A percentile compares a stretch with the other conserved stretches of the same genome.
These are phyloP conservation scores for Toxotes lorentzi DNA, from an alignment of 2,797 vertebrate species.

Conservation along the genomic window DNA sequence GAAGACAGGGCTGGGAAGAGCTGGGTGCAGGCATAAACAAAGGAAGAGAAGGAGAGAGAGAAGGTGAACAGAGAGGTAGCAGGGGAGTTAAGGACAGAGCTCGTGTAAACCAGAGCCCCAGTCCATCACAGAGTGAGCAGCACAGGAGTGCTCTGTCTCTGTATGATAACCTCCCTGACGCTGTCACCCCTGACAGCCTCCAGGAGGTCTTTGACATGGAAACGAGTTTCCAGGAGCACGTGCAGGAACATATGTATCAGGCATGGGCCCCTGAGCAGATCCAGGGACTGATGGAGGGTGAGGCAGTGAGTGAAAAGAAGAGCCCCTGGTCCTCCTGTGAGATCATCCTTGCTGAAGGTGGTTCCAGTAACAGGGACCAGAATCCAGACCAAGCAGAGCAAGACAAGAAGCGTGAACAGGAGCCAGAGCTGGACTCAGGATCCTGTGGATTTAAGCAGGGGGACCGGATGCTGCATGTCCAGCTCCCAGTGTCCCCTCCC, in stretches of 20 bases:
- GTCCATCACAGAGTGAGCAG: conserved; percentile 60
- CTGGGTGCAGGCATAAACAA: conserved; percentile 45
- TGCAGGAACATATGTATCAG: conserved; percentile 37
- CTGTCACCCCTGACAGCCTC: conserved; percentile 46
- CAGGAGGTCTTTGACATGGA: conserved; percentile 64
- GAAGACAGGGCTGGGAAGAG: conserved; percentile 65
- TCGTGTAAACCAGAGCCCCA: conserved; percentile 56
- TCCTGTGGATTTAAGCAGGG: conserved; percentile 40
- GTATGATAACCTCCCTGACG: conserved; percentile 80
- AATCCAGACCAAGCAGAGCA: conserved; percentile 59
- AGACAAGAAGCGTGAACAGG: conserved; percentile 43
- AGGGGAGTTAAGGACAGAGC: conserved; percentile 55
- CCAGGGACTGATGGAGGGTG: conserved; percentile 45
- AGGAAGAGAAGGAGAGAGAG: conserved; percentile 59
- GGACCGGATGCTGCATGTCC: conserved; percentile 28
- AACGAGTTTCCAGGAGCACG: conserved; percentile 54
- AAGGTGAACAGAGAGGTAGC: conserved; percentile 51
- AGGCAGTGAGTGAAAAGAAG: conserved; percentile 52
- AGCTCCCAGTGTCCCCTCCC: conserved; percentile 11
- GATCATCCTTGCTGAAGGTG: conserved; percentile 64
- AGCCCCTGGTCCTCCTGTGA: conserved; percentile 79
- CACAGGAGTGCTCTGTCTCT: conserved; percentile 80
- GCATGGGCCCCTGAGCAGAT: conserved; percentile 47
- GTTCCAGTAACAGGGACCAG: conserved; percentile 49
- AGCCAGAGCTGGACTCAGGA: conserved; percentile 67